Percentiles rank a stretch among this genome's conserved stretches.
These are phyloP conservation scores for Silurus meridionalis DNA, from an alignment of 2,113 vertebrate genomes.

Conservation along the genomic window DNA sequence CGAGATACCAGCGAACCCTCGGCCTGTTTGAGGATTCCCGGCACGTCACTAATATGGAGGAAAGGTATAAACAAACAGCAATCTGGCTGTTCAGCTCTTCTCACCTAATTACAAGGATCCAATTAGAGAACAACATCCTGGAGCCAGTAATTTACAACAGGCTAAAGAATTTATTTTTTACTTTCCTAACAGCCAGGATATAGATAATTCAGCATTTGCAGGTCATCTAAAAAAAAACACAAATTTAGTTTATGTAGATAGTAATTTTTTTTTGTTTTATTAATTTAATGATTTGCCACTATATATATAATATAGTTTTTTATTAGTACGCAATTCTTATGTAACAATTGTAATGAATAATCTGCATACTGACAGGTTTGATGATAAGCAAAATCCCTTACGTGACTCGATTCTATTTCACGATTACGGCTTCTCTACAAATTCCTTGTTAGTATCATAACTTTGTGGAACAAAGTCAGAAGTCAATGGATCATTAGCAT, in stretches of 20 bases:
- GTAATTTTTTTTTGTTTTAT: too few relatives aligned
- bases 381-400: neutral
- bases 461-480: neutral
- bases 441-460: neutral
- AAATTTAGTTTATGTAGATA: too few relatives aligned
- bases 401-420: neutral
- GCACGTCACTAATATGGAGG: constrained; percentile 57
- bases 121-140: constrained; percentile 58
- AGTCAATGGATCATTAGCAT: neutral
- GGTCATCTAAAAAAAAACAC: constrained; percentile 13
- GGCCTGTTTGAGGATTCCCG: constrained; percentile 55
- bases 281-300: constrained; percentile 5
- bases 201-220: constrained; percentile 39
- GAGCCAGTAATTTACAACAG: constrained; percentile 51
- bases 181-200: constrained; percentile 8
- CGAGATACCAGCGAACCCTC: constrained; percentile 39
- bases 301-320: neutral
- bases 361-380: neutral
- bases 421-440: neutral
- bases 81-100: constrained; percentile 59
- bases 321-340: neutral
- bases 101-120: constrained; percentile 58
- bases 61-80: constrained; percentile 62
- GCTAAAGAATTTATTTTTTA: constrained; percentile 38
- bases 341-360: neutral